Base-by-base conservation (phyloP, 2,888 invertebrate genomes). In the Tethea ocularis region DNA sequence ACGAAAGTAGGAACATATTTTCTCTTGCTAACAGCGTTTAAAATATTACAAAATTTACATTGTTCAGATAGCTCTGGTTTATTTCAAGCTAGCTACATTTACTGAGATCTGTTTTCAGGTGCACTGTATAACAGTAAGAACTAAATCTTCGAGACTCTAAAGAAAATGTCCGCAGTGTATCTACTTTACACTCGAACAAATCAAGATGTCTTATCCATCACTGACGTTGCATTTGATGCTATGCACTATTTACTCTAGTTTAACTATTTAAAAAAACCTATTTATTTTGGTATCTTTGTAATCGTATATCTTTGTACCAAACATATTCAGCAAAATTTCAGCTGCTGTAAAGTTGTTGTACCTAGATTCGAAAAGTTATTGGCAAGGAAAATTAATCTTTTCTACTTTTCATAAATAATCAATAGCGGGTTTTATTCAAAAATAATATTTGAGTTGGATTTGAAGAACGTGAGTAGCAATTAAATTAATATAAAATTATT, bases 91-190 rank as follows among this genome's bases (percentile, higher is more conserved):
- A 65, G 69, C 61, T 57, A 61, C 60, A 61, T 67, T 62, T 67
- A 20, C 46, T 46, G n/a, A 46, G n/a, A 46, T n/a, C 17, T 20
- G 20, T 38, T n/a, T 20, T 8, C 20, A 46, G 17, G 1, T 46
- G 46, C 20, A 46, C 3, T 41, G 41, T 67, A 67, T 59, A 29
- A 57, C 57, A 54, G 33, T 66, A 66, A 61, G 63, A 76, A 66
- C 70, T 80, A 78, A 82, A 82, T 80, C 80, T 80, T 68, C 59
- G 36, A 63, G 65, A 68, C 64, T 71, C 67, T 66, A 69, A 74
- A 72, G 69, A 72, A 78, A 80, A 78, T 71, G 72, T 74, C 68
- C 66, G 64, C 64, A 61, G 74, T 73, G 71, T 75, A 72, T 71
- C 62, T 66, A 69, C 70, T 74, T 72, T 76, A 72, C 74, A 69